These are phyloP conservation scores for Trypoxylus dichotomus DNA, from an alignment of 1,140 invertebrate genomes.

Conservation along the genomic window DNA sequence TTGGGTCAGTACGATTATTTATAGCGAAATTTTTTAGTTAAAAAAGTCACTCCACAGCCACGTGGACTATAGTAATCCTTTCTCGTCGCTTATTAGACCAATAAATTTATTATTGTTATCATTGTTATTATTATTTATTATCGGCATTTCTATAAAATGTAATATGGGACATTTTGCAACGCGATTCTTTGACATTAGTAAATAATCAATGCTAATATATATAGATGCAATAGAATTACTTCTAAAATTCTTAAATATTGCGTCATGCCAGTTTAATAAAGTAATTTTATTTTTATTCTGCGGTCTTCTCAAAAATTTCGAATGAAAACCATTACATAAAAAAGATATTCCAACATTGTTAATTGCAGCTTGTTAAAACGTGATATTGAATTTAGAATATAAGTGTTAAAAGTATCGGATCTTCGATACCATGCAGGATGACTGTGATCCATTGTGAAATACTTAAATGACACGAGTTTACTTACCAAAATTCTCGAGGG, in stretches of 20 bases:
- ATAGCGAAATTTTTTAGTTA: neutral
- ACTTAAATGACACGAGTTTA: too few relatives aligned
- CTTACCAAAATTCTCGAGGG: too few relatives aligned
- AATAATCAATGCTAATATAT: neutral
- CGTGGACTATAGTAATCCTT: neutral
- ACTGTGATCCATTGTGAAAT: too few relatives aligned
- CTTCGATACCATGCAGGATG: neutral
- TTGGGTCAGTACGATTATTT: neutral
- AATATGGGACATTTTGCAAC: neutral
- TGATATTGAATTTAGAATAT: neutral
- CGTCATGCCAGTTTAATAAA: too few relatives aligned
- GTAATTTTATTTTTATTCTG: too few relatives aligned
- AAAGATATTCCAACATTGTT: neutral
- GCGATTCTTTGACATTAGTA: neutral
- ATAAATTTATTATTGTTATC: neutral
- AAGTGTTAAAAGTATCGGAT: neutral
- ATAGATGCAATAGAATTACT: neutral
- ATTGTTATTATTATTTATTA: constrained; percentile 12
- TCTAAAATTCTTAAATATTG: too few relatives aligned
- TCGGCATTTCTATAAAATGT: neutral
- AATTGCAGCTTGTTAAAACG: neutral
- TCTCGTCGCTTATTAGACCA: neutral
- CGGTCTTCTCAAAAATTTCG: too few relatives aligned
- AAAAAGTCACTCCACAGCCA: neutral
- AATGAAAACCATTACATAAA: neutral